These are phyloP conservation scores for Megaptera novaeangliae DNA, from an alignment of 2,113 vertebrate genomes.

Conservation along the genomic window DNA sequence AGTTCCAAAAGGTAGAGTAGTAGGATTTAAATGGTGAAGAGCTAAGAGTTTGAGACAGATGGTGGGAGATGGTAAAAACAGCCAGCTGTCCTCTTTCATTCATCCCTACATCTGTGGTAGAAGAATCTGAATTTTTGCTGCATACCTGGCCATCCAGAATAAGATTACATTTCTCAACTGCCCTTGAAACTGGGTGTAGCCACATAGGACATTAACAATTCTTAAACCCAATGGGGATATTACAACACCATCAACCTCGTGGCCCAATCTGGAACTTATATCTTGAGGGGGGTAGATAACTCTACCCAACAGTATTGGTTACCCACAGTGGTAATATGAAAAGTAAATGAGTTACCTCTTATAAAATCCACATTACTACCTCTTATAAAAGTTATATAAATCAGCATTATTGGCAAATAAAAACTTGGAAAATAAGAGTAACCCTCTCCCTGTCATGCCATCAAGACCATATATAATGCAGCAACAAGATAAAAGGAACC, in stretches of 20 bases:
- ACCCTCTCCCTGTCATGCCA: background rate
- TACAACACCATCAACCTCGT: background rate
- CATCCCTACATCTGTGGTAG: background rate
- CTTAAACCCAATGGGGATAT: background rate
- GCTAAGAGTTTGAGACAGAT: background rate
- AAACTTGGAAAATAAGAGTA: slow-evolving; percentile 18
- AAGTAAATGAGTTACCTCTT: background rate
- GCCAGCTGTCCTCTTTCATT: background rate
- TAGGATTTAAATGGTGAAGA: background rate
- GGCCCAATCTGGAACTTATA: background rate
- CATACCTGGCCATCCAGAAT: background rate
- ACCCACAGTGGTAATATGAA: background rate
- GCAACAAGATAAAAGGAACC: background rate
- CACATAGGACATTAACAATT: background rate
- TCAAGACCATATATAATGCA: background rate
- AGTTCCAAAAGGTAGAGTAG: background rate
- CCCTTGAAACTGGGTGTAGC: background rate
- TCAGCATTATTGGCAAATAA: background rate
- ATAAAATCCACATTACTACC: background rate
- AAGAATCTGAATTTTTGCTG: slow-evolving; percentile 16
- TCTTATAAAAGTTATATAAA: background rate
- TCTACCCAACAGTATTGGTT: background rate
- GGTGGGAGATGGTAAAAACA: background rate
- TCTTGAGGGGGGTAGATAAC: background rate
- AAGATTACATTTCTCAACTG: background rate